Evolutionary conservation across 2,888 invertebrate species (phyloP).

Genomic region (Deilephila porcellus): DNA sequence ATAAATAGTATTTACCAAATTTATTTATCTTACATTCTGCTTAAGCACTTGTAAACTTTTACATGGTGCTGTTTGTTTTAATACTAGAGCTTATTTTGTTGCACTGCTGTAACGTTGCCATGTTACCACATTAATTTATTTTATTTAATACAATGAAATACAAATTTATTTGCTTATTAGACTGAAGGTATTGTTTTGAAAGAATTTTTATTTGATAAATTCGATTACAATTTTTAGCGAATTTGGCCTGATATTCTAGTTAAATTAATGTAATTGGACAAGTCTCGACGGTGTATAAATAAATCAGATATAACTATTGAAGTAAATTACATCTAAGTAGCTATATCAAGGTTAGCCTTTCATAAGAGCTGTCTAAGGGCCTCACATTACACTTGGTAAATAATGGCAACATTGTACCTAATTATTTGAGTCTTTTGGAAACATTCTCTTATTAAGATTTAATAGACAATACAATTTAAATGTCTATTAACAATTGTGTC

Average conservation of each 20-base stretch:
- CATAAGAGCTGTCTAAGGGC: neutral
- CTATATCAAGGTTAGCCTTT: neutral
- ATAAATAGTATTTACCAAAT: neutral
- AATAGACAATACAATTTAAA: too few relatives aligned
- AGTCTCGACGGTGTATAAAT: neutral
- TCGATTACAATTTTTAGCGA: too few relatives aligned
- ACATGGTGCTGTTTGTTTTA: neutral
- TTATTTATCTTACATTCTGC: slow-evolving; percentile 7
- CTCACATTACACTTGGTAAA: neutral
- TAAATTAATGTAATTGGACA: neutral
- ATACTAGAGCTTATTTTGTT: neutral
- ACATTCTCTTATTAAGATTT: too few relatives aligned
- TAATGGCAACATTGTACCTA: neutral
- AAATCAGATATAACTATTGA: neutral
- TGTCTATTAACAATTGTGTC: too few relatives aligned
- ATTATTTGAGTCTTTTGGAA: neutral
- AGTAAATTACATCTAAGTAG: neutral
- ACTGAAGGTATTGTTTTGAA: too few relatives aligned
- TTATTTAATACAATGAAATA: neutral
- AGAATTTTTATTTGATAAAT: too few relatives aligned
- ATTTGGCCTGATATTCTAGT: too few relatives aligned
- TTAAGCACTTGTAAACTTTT: slow-evolving; percentile 1
- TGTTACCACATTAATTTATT: neutral
- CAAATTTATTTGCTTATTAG: too few relatives aligned
- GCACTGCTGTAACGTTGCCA: neutral